Percentiles rank a stretch among this genome's conserved stretches.
These are phyloP conservation scores for Leucozona laternaria DNA, from an alignment of 2,888 invertebrate species.

Conservation along the genomic window DNA sequence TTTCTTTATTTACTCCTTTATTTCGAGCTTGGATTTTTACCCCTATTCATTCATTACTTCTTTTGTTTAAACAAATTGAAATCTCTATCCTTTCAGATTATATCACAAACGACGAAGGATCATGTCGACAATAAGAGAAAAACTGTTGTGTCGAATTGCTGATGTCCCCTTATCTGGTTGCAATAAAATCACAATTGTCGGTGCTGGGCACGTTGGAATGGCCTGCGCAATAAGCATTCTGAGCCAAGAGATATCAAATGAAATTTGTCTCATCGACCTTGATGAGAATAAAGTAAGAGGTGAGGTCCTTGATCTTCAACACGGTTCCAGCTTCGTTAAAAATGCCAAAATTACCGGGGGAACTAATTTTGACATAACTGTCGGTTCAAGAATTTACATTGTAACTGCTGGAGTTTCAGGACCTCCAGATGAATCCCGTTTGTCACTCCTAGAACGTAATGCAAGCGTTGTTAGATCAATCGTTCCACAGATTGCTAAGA, in stretches of 20 bases:
- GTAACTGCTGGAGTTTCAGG: slow-evolving; percentile 94
- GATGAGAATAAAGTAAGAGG: slow-evolving; percentile 91
- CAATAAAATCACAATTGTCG: slow-evolving; percentile 92
- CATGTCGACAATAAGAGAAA: slow-evolving; percentile 29
- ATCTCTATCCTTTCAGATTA: not conserved
- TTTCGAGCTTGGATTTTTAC: no score
- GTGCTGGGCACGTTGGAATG: slow-evolving; percentile 94
- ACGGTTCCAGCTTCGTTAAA: slow-evolving; percentile 90
- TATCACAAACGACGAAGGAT: not conserved
- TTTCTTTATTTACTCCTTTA: no score
- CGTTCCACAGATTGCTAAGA: slow-evolving; percentile 86
- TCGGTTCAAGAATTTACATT: slow-evolving; percentile 91
- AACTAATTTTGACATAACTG: slow-evolving; percentile 88
- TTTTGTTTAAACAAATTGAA: not conserved
- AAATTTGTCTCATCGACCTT: slow-evolving; percentile 91
- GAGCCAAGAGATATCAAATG: slow-evolving; percentile 90
- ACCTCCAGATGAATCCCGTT: slow-evolving; percentile 90
- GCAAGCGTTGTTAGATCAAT: slow-evolving; percentile 91
- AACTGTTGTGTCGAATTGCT: slow-evolving; percentile 79
- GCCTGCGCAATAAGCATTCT: slow-evolving; percentile 92
- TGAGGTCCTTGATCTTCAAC: slow-evolving; percentile 94
- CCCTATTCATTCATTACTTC: not conserved
- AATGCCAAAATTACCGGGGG: slow-evolving; percentile 89
- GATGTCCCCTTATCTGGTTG: slow-evolving; percentile 84
- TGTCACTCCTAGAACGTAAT: slow-evolving; percentile 92